These are phyloP conservation scores for Dipus sagitta DNA, from an alignment of 2,797 vertebrate species.

Conservation along the genomic window DNA sequence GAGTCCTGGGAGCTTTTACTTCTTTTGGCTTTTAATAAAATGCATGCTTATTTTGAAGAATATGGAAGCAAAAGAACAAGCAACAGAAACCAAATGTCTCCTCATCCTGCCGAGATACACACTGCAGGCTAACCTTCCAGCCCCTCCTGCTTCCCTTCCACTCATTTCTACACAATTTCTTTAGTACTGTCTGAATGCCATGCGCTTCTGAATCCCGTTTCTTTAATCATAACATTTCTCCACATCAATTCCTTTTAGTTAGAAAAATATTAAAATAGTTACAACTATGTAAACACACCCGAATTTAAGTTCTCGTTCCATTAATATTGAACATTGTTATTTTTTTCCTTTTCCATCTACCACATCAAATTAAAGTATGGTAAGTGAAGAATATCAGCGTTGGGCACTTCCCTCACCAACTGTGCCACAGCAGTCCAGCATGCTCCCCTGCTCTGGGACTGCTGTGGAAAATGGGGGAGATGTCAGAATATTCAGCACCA, in stretches of 20 bases:
- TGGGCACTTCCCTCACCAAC: not conserved
- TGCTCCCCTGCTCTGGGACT: not conserved
- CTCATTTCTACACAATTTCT: not conserved
- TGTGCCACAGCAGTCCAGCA: not conserved
- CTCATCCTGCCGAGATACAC: slow-evolving; percentile 44
- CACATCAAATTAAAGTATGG: not conserved
- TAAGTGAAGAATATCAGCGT: too few relatives aligned
- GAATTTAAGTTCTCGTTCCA: not conserved
- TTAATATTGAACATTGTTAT: not conserved
- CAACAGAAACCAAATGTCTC: slow-evolving; percentile 52
- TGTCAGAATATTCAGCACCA: not conserved
- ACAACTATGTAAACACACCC: not conserved
- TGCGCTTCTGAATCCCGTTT: not conserved
- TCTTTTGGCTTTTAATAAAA: slow-evolving; percentile 14
- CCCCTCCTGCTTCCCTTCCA: slow-evolving; percentile 5
- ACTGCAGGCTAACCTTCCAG: not conserved
- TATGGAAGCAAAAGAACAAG: slow-evolving; percentile 5
- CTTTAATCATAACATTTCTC: slow-evolving; percentile 44
- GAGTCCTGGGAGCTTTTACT: not conserved
- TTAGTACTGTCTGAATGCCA: not conserved
- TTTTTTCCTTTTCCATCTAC: not conserved
- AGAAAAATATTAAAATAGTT: not conserved
- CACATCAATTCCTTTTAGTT: not conserved
- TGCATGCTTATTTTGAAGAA: slow-evolving; percentile 54
- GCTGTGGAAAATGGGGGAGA: not conserved